phyloP scores from a whole-genome alignment of 2,113 vertebrate species.

The Rhinopomastus cyanomelas region DNA sequence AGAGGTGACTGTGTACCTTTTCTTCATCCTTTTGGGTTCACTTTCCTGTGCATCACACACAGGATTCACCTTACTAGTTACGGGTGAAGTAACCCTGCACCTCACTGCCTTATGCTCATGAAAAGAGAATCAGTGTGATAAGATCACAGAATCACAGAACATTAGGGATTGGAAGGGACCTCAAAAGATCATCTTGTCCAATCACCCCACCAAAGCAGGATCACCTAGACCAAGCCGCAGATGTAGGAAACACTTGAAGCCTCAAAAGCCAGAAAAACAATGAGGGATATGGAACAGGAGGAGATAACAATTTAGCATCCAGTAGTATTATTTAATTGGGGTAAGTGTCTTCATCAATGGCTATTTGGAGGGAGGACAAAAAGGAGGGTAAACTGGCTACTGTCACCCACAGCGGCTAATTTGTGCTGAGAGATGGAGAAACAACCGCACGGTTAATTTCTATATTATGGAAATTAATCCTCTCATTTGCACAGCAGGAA shows the following conservation, averaged over 20 bases:
- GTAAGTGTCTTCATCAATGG: not conserved
- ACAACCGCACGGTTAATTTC: conserved; percentile 25
- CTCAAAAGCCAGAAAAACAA: not conserved
- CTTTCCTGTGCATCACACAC: too few relatives aligned
- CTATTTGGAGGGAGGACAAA: not conserved
- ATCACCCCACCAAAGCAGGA: too few relatives aligned
- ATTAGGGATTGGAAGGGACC: too few relatives aligned
- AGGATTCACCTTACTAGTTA: too few relatives aligned
- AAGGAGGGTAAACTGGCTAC: not conserved
- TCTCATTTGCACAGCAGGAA: conserved; percentile 33
- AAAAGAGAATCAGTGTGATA: fast-evolving
- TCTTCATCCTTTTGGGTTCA: not conserved
- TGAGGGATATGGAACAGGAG: not conserved
- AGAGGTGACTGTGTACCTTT: fast-evolving
- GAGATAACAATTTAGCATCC: not conserved
- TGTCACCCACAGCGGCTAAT: not conserved
- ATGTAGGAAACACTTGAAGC: not conserved
- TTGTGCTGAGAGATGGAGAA: not conserved
- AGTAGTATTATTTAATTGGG: not conserved
- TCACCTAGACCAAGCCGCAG: too few relatives aligned
- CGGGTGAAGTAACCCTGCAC: not conserved
- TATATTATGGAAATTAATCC: conserved; percentile 38
- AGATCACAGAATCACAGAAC: too few relatives aligned
- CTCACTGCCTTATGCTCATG: not conserved
- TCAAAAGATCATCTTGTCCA: too few relatives aligned